phyloP scores from a whole-genome alignment of 2,797 vertebrate genomes.

The Bradypodion ventrale region DNA sequence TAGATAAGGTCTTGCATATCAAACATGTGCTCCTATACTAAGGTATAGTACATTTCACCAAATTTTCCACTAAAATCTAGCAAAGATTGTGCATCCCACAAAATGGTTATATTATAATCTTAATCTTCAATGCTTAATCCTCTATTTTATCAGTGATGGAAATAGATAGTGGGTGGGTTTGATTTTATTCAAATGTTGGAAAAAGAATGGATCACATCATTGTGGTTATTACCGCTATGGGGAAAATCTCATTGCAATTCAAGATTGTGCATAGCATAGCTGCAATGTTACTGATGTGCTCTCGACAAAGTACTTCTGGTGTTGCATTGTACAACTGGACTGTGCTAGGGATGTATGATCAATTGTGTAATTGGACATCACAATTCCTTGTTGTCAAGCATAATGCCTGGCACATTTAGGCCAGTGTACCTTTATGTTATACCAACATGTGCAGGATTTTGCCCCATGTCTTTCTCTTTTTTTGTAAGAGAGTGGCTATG shows the following conservation, averaged over 20 bases:
- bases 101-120: constrained; percentile 33
- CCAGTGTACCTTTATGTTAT: too few relatives aligned
- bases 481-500: background rate
- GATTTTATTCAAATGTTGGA: background rate
- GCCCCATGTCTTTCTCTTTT: background rate
- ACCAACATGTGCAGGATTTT: too few relatives aligned
- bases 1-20: too few relatives aligned
- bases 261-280: too few relatives aligned
- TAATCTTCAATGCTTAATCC: background rate
- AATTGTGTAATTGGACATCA: too few relatives aligned
- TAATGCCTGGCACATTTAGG: too few relatives aligned
- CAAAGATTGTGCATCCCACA: constrained; percentile 33
- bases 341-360: too few relatives aligned
- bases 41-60: constrained; percentile 26
- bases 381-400: too few relatives aligned
- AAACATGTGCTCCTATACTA: constrained; percentile 5
- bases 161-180: background rate
- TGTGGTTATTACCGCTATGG: background rate
- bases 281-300: too few relatives aligned
- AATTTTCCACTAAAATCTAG: background rate
- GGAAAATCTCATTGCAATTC: too few relatives aligned
- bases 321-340: too few relatives aligned
- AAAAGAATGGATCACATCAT: constrained; percentile 1
- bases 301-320: too few relatives aligned
- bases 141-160: constrained; percentile 26